Evolutionary conservation across 2,113 vertebrate genomes (phyloP).

Genomic region (Entosphenus tridentatus): DNA sequence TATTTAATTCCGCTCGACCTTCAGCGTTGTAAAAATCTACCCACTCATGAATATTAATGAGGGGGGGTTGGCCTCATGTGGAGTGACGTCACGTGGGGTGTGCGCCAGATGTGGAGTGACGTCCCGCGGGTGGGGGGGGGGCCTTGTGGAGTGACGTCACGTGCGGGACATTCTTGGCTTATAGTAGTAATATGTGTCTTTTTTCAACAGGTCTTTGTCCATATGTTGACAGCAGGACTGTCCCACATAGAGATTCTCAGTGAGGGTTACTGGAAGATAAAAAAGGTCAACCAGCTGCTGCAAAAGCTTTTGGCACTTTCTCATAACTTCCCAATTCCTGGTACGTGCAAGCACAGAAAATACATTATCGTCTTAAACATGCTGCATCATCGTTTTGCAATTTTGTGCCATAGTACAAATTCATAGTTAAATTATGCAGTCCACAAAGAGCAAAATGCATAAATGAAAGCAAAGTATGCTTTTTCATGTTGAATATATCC

Average conservation of each 20-base stretch:
- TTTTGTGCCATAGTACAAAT: no score
- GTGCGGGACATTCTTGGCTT: not conserved
- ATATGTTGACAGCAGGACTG: conserved; percentile 51
- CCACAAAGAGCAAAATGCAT: not conserved
- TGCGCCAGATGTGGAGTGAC: no score
- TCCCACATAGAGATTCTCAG: conserved; percentile 61
- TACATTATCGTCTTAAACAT: not conserved
- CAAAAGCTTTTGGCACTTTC: conserved; percentile 78
- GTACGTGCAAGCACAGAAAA: conserved; percentile 19
- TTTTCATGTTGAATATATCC: not conserved
- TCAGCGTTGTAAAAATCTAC: no score
- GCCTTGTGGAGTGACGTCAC: not conserved
- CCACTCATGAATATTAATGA: no score
- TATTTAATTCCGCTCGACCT: no score
- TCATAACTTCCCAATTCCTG: conserved; percentile 59
- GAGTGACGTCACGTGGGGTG: no score
- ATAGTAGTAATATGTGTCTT: not conserved
- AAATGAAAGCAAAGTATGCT: not conserved
- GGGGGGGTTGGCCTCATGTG: no score
- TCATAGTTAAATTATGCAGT: not conserved
- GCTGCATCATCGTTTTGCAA: no score
- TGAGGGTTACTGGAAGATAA: conserved; percentile 57
- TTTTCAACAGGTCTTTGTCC: conserved; percentile 47
- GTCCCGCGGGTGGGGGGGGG: no score
- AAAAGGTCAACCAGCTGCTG: conserved; percentile 63